These are phyloP conservation scores for Colius striatus DNA, from an alignment of 2,113 vertebrate species.

Conservation along the genomic window DNA sequence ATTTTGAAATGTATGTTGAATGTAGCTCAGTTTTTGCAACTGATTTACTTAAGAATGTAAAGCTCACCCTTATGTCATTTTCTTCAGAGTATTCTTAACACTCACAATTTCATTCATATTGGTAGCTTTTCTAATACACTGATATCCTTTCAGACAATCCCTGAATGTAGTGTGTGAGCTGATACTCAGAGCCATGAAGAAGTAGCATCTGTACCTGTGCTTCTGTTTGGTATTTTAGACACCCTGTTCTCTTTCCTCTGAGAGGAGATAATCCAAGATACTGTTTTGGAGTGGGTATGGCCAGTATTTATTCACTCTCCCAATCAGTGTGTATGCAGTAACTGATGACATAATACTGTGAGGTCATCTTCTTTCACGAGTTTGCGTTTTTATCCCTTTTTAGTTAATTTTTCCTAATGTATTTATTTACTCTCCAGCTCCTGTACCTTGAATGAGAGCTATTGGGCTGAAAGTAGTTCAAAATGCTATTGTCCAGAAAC, in stretches of 20 bases:
- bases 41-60: not conserved
- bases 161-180: not conserved
- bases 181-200: not conserved
- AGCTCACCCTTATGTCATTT: not conserved
- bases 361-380: not conserved
- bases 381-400: not conserved
- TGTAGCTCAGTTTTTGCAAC: not conserved
- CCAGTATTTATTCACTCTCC: not conserved
- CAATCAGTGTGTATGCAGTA: not conserved
- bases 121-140: not conserved
- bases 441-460: not conserved
- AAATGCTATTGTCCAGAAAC: not conserved
- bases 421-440: not conserved
- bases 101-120: not conserved
- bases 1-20: not conserved
- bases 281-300: not conserved
- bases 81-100: not conserved
- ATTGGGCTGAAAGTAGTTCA: not conserved
- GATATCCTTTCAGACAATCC: not conserved
- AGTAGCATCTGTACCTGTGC: not conserved
- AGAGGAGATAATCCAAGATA: not conserved
- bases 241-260: not conserved
- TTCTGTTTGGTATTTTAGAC: not conserved
- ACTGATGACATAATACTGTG: not conserved
- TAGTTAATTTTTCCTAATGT: not conserved